These are phyloP conservation scores for Nowickia ferox DNA, from an alignment of 2,888 invertebrate species.

Conservation along the genomic window DNA sequence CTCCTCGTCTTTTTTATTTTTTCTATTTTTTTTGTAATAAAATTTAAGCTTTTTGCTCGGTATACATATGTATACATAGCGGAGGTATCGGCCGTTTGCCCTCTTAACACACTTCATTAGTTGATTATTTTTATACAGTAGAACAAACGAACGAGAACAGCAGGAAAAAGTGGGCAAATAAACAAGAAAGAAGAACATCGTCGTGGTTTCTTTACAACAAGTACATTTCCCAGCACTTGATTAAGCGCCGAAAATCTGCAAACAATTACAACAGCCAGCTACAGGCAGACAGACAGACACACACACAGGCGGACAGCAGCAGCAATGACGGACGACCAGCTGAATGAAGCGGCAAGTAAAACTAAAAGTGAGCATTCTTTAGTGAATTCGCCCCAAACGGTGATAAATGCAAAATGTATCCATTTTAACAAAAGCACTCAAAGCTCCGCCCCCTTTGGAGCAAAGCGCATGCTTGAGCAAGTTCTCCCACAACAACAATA, in stretches of 20 bases:
- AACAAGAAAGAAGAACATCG: constrained; percentile 28
- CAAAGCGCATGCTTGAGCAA: constrained; percentile 63
- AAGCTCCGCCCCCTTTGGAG: constrained; percentile 59
- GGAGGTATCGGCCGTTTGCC: constrained; percentile 75
- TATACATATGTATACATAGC: too few relatives aligned
- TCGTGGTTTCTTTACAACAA: neutral
- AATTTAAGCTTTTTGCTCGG: constrained; percentile 2
- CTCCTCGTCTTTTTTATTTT: constrained; percentile 25
- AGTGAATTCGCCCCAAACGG: constrained; percentile 49
- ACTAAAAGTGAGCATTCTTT: constrained; percentile 15
- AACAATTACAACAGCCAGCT: constrained; percentile 50
- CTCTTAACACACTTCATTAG: constrained; percentile 83
- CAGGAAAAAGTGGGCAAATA: constrained; percentile 1
- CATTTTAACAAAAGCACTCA: constrained; percentile 27
- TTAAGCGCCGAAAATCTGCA: constrained; percentile 66
- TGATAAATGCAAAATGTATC: constrained; percentile 50
- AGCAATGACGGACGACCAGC: constrained; percentile 26
- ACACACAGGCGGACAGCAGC: constrained; percentile 1
- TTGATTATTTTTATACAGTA: constrained; percentile 56
- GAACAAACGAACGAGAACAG: neutral
- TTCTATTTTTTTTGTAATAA: constrained; percentile 27
- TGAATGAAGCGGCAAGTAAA: constrained; percentile 1
- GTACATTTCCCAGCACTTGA: constrained; percentile 46
- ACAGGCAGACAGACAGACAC: constrained; percentile 31
- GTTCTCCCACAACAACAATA: neutral